Evolutionary conservation across 2,113 vertebrate species (phyloP), one percentile per base, ranked within the genome.

Genomic region (Ploceus nigricollis): DNA sequence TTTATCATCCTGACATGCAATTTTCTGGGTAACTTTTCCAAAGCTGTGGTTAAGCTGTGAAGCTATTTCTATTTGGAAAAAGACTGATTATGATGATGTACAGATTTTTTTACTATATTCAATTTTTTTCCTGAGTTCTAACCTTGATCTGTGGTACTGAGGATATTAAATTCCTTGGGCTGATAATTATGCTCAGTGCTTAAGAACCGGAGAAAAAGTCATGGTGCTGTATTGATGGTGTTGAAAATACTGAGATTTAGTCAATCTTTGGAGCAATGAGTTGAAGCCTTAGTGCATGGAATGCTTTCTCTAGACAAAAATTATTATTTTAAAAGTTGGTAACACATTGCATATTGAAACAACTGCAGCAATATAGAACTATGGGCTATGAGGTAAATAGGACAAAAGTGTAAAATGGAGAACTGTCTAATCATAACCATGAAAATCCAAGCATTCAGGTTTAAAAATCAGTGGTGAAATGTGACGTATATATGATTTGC

Each of bases 1-100:
- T 97, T 97, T 97, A 96, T 98, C 97, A 97, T 96, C 73, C 82
- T 97, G 97, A 95, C 94, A 95, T 91, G 86, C 82, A 97, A 93
- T 98, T 97, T 98, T 97, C 94, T 96, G 61, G 82, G 56, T 93
- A 81, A 40, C 51, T 97, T 98, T 96, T 95, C 82, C 63, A 92
- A 97, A 97, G 79, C 68, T 76, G 61, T 82, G 57, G 57, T 94
- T 97, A 95, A 96, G 28, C 89, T 91, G 56, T 72, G 60, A 95
- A 77, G 72, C 69, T 92, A 92, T 96, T 95, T 97, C 60, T 89
- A 71, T 84, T 84, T 94, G 80, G 81, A 75, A 95, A 84, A 95
- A 96, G 97, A 97, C 65, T 96, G 85, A 94, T 96, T 81, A 90
- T 96, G 76, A 78, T 81, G 56, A 86, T 82, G 65, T 68, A 78